phyloP scores from a whole-genome alignment of 2,797 vertebrate species.

The Galago senegalensis region DNA sequence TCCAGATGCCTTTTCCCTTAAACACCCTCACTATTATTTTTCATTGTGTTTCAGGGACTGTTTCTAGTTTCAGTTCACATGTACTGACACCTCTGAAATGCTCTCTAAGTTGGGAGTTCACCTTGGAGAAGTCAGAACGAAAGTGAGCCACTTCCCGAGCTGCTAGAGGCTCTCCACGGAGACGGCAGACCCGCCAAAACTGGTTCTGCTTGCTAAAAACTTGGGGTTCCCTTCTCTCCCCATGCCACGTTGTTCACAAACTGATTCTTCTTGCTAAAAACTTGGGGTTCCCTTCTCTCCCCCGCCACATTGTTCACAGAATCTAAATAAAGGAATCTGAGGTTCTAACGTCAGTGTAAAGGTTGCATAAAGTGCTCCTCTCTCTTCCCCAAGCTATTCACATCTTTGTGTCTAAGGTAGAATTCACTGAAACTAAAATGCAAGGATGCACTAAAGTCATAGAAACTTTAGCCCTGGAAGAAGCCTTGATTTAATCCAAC shows the following conservation, averaged over 20 bases:
- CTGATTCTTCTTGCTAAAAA: too few relatives aligned
- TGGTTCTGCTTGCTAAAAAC: too few relatives aligned
- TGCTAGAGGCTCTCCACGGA: too few relatives aligned
- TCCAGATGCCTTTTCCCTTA: not conserved
- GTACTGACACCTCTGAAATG: not conserved
- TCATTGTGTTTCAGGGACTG: not conserved
- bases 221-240: too few relatives aligned
- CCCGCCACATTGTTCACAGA: too few relatives aligned
- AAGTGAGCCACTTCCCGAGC: not conserved
- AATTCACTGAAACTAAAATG: not conserved
- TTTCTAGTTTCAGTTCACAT: constrained; percentile 21
- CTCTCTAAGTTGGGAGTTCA: not conserved
- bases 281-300: too few relatives aligned
- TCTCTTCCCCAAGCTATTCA: not conserved
- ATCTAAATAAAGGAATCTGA: not conserved
- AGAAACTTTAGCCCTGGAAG: not conserved
- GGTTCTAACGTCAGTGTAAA: not conserved
- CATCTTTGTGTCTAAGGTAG: not conserved
- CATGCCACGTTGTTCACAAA: too few relatives aligned
- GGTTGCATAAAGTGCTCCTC: not conserved
- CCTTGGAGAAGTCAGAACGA: not conserved
- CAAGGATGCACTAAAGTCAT: not conserved
- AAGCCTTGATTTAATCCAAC: not conserved
- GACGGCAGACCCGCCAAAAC: too few relatives aligned
- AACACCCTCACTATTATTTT: not conserved